These are phyloP conservation scores for Cirrhinus mrigala DNA, from an alignment of 2,797 vertebrate species.

Conservation along the genomic window DNA sequence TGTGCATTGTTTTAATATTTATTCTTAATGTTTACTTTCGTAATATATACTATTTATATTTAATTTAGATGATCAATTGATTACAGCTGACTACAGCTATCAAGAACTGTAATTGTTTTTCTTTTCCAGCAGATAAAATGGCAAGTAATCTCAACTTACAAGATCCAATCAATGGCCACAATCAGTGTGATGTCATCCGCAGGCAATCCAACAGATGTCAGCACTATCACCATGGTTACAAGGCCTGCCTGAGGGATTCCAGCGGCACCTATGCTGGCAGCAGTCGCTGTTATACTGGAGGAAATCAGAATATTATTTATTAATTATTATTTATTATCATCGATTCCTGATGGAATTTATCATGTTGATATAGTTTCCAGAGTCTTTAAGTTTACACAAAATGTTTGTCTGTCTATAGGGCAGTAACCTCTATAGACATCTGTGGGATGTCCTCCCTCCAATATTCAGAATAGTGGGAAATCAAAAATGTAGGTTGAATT, in stretches of 20 bases:
- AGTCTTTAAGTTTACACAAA: not conserved
- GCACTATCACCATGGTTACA: constrained; percentile 91
- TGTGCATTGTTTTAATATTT: not conserved
- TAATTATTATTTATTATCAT: not conserved
- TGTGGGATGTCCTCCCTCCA: not conserved
- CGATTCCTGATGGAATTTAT: not conserved
- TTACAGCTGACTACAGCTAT: not conserved
- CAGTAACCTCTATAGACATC: not conserved
- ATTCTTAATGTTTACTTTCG: not conserved
- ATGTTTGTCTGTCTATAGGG: not conserved
- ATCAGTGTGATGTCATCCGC: constrained; percentile 91
- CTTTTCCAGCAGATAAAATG: not conserved
- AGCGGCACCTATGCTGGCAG: constrained; percentile 88
- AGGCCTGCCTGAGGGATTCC: constrained; percentile 91
- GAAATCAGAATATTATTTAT: constrained; percentile 28
- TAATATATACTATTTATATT: not conserved
- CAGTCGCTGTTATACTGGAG: constrained; percentile 89
- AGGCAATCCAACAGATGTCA: constrained; percentile 90
- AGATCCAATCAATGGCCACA: constrained; percentile 88
- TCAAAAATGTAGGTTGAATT: not conserved
- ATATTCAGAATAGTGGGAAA: not conserved
- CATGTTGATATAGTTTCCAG: not conserved
- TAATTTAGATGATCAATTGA: not conserved
- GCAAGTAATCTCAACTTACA: constrained; percentile 76
- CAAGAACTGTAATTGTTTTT: not conserved